Base-by-base conservation (phyloP, 2,113 vertebrate species). In the Panthera tigris region DNA sequence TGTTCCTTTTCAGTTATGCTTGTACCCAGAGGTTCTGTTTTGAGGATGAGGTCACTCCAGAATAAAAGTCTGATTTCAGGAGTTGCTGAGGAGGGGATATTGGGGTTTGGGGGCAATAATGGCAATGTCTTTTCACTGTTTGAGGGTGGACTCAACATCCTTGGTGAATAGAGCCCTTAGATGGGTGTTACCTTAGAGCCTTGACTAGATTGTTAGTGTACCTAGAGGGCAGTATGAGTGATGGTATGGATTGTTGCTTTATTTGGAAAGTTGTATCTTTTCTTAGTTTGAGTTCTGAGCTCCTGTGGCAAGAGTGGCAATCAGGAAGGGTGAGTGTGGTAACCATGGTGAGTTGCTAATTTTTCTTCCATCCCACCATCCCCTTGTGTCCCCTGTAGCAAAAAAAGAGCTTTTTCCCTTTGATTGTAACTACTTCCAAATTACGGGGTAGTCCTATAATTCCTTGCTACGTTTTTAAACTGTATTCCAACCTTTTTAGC, bases 141-240 rank as follows among this genome's bases (percentile, higher is more conserved):
- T 68, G 36, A 27, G n/a, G 11, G 5, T 88, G 12, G 4, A 27
- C 68, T 76, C 57, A 65, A 80, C 7, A 48, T 63, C 7, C 73
- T 73, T 78, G 31, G 33, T 65, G 15, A 45, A 1, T 66, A 71
- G 71, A 93, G 21, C 33, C 89, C 7, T 81, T 94, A 50, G 39
- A 16, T 65, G 73, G 21, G 5, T 76, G 52, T 93, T 96, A 90
- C 1, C 19, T 74, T 78, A 63, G 45, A 89, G 7, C 25, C 52
- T 78, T 93, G 52, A 57, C 23, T 65, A 93, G 89, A 69, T 80
- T 57, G 39, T 79, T 79, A 88, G 81, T 93, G 66, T 97, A 71
- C 31, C 21, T 78, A 21, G 82, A 95, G 84, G 92, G 82, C 55
- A 91, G 33, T 29, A 25, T 82, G 52, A 48, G 23, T 89, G 31